These are phyloP conservation scores for Ennomos quercinarius DNA, from an alignment of 2,888 invertebrate genomes.

Conservation along the genomic window DNA sequence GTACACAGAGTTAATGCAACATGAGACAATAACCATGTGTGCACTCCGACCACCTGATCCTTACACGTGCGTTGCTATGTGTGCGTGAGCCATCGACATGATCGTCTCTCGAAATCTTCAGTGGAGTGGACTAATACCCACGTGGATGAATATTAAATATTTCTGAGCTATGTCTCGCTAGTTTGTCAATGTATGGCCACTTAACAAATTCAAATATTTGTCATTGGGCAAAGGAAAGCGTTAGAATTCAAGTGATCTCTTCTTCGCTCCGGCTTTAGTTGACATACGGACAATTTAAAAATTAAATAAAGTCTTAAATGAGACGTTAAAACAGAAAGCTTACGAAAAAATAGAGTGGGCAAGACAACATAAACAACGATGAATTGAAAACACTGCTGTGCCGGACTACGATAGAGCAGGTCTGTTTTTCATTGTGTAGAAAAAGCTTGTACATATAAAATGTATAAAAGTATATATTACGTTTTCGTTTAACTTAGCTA, in stretches of 20 bases:
- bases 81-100: conserved; percentile 31
- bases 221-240: conserved; percentile 83
- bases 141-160: conserved; percentile 80
- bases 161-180: conserved; percentile 72
- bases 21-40: conserved; percentile 58
- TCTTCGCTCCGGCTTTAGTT: conserved; percentile 74
- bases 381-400: neutral
- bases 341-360: conserved; percentile 61
- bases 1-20: conserved; percentile 81
- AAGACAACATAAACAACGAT: conserved; percentile 8
- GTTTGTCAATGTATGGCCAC: conserved; percentile 82
- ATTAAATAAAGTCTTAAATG: conserved; percentile 79
- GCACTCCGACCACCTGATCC: conserved; percentile 5
- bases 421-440: too few relatives aligned
- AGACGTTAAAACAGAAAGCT: conserved; percentile 72
- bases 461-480: too few relatives aligned
- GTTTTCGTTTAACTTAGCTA: too few relatives aligned
- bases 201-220: conserved; percentile 84
- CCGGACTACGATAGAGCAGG: neutral
- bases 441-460: too few relatives aligned
- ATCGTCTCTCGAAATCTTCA: conserved; percentile 13
- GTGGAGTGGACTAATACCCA: conserved; percentile 42
- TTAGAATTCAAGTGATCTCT: conserved; percentile 84
- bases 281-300: conserved; percentile 82
- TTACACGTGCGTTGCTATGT: conserved; percentile 35